Evolutionary conservation across 2,888 invertebrate genomes (phyloP).

Genomic region (Arrhopalites spinosus): DNA sequence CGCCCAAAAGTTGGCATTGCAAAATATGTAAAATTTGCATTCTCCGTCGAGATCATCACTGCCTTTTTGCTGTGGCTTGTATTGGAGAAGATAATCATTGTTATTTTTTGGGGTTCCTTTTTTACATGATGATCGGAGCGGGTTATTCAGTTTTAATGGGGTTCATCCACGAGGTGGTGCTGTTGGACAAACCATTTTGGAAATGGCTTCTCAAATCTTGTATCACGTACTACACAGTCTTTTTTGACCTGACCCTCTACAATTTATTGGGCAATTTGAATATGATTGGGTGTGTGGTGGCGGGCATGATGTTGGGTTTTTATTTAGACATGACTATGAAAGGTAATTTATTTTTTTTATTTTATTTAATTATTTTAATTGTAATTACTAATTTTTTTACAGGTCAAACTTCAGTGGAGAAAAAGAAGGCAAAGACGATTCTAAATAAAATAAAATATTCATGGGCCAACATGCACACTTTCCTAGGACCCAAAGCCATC

Average conservation of each 20-base stretch:
- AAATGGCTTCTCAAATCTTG: conserved; percentile 42
- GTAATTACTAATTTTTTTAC: neutral
- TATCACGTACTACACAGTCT: conserved; percentile 46
- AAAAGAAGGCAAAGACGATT: conserved; percentile 23
- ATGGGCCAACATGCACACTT: conserved; percentile 42
- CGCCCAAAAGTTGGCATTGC: conserved; percentile 54
- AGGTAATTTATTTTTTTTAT: conserved; percentile 19
- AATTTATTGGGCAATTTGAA: conserved; percentile 39
- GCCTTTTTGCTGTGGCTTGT: conserved; percentile 49
- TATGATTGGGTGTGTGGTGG: conserved; percentile 41
- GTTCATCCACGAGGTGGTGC: conserved; percentile 10
- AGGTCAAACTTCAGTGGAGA: conserved; percentile 38
- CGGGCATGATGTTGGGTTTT: conserved; percentile 41
- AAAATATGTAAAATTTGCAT: conserved; percentile 42
- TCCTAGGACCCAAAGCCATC: conserved; percentile 48
- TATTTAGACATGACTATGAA: conserved; percentile 41
- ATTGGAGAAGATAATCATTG: conserved; percentile 54
- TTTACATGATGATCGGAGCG: conserved; percentile 46
- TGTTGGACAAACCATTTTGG: conserved; percentile 35
- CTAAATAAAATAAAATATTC: conserved; percentile 37
- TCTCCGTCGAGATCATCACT: conserved; percentile 51
- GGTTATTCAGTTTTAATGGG: conserved; percentile 16
- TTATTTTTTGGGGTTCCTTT: conserved; percentile 50
- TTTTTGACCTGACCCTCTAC: conserved; percentile 43
- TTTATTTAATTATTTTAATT: neutral